These are phyloP conservation scores for Meteorus colon DNA, from an alignment of 2,888 invertebrate species.

Conservation along the genomic window DNA sequence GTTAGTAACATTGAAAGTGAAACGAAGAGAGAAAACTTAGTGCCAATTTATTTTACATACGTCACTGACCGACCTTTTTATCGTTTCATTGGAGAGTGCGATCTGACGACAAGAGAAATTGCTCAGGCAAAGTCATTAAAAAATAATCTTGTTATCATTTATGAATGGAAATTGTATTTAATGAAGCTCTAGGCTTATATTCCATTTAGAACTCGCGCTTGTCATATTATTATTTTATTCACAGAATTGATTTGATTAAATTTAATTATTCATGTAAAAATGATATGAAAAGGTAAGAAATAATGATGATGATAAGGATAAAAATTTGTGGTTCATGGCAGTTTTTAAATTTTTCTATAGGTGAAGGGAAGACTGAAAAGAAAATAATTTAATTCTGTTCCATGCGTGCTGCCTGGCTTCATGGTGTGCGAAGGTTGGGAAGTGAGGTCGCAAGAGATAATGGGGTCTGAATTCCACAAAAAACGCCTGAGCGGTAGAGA, in stretches of 20 bases:
- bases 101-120: slow-evolving; percentile 36
- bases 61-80: slow-evolving; percentile 45
- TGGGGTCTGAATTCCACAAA: too few relatives aligned
- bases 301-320: too few relatives aligned
- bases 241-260: slow-evolving; percentile 16
- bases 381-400: too few relatives aligned
- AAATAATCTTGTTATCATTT: slow-evolving; percentile 28
- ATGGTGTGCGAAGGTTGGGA: too few relatives aligned
- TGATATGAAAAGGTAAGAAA: too few relatives aligned
- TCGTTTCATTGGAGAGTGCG: slow-evolving; percentile 44
- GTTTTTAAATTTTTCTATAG: too few relatives aligned
- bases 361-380: too few relatives aligned
- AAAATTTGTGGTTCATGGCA: too few relatives aligned
- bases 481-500: too few relatives aligned
- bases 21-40: slow-evolving; percentile 39
- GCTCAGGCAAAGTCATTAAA: slow-evolving; percentile 31
- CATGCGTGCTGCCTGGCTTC: too few relatives aligned
- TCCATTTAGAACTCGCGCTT: slow-evolving; percentile 4
- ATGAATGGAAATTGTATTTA: slow-evolving; percentile 33
- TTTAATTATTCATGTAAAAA: neutral
- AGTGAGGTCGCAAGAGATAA: too few relatives aligned
- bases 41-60: slow-evolving; percentile 51
- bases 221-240: slow-evolving; percentile 8
- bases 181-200: slow-evolving; percentile 16
- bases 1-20: neutral